A percentile compares a stretch with the other conserved stretches of the same genome.
phyloP scores from a whole-genome alignment of 2,888 invertebrate genomes.

The Amiota communis region DNA sequence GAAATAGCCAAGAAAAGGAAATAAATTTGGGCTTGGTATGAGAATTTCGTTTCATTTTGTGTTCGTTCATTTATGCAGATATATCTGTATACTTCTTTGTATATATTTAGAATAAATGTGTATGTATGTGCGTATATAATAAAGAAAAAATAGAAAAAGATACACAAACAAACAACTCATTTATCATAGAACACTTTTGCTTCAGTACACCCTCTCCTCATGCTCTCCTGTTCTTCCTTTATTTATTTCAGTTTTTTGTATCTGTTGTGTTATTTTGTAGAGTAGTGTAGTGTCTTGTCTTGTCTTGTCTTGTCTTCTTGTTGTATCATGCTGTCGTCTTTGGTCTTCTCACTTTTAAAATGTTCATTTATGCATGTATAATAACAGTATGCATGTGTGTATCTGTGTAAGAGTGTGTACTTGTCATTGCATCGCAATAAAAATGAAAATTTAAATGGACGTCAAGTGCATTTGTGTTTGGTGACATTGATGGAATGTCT shows the following conservation, averaged over 20 bases:
- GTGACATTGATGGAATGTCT: constrained; percentile 14
- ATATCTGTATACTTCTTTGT: too few species aligned
- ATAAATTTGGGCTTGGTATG: too few species aligned
- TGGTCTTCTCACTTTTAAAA: constrained; percentile 13
- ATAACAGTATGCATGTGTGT: constrained; percentile 3
- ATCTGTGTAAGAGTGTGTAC: neutral
- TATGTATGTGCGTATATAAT: neutral
- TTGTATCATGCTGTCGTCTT: constrained; percentile 9
- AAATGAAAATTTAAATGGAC: constrained; percentile 24
- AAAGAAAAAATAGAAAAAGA: neutral
- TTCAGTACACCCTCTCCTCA: too few species aligned
- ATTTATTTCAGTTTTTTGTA: neutral
- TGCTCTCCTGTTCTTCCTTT: neutral
- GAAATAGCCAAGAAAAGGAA: too few species aligned
- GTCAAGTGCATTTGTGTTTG: constrained; percentile 23
- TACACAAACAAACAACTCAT: constrained; percentile 25
- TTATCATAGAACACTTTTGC: constrained; percentile 23
- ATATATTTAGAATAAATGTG: too few species aligned
- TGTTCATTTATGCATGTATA: constrained; percentile 15
- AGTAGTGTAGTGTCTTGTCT: too few species aligned
- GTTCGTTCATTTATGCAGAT: neutral
- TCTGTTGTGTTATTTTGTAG: too few species aligned
- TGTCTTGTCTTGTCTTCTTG: neutral
- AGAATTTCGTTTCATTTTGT: too few species aligned
- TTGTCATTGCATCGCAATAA: constrained; percentile 12